Evolutionary conservation across 2,888 invertebrate genomes (phyloP), one percentile per base, ranked within the genome.

Genomic region (Scaptodrosophila latifasciaeformis): DNA sequence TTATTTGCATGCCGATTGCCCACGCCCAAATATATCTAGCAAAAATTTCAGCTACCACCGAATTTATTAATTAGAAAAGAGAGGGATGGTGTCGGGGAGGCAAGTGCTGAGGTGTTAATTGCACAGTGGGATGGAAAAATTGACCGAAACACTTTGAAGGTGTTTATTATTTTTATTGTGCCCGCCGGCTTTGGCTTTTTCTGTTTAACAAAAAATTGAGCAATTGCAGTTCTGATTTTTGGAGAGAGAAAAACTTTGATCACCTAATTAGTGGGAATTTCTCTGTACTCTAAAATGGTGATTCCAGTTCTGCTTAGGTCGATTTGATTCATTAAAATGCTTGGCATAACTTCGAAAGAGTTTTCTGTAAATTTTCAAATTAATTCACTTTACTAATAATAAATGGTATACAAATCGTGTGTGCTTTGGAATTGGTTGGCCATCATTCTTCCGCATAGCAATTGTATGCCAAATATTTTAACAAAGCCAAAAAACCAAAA

Each of bases 351-450:
- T 58, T 63, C 44, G 48, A 54, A 45, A 46, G 48, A 35, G 47
- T 49, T 27, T 10, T 42, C 53, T 40, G 29, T 40, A 65, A 62
- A 67, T 75, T 70, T 71, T 70, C 62, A 75, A 81, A 81, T 81
- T 81, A 75, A 75, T 75, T 75, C 81, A 81, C 81, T 75, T 81
- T 37, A 7, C 4, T 74, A 81, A 75, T 75, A 74, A 75, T 58
- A 56, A 64, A 55, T 49, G 54, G 65, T 65, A 49, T 65, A 10
- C 45, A 58, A 48, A 61, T 62, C 61, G 61, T 62, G 61, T 52
- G 48, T n/a, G 5, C n/a, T n/a, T n/a, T 19, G 21, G 19, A 53
- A 31, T 12, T 7, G 13, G 40, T 18, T 35, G 53, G 19, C 42
- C 59, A 65, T 59, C 58, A 62, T 78, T 81, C 72, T 74, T 74